Conservation (phyloP, 2,888 invertebrate species). For the Selenia dentaria region DNA sequence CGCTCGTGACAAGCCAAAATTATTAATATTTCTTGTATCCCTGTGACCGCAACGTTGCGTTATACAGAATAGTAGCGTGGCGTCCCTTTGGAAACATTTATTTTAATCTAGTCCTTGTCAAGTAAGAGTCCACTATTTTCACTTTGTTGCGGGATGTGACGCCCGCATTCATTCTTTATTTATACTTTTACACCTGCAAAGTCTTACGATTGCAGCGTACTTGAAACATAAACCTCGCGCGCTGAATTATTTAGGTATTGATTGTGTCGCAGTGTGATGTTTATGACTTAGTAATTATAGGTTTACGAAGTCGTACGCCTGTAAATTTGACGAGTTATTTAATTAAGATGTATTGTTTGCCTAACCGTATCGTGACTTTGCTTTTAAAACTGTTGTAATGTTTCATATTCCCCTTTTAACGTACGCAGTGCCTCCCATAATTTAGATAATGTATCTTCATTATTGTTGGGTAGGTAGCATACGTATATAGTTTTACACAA, state of each 20-base stretch:
- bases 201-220: conserved; percentile 33
- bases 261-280: conserved; percentile 48
- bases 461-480: conserved; percentile 35
- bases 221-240: conserved; percentile 28
- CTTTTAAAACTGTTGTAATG: conserved; percentile 66
- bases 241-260: conserved; percentile 47
- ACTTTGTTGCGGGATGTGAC: conserved; percentile 41
- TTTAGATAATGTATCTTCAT: conserved; percentile 49
- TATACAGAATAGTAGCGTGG: conserved; percentile 31
- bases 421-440: conserved; percentile 51
- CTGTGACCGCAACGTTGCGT: conserved; percentile 32
- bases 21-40: conserved; percentile 40
- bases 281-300: conserved; percentile 71
- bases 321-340: conserved; percentile 62
- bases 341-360: conserved; percentile 79
- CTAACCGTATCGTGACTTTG: conserved; percentile 64
- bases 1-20: conserved; percentile 45
- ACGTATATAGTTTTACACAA: conserved; percentile 37
- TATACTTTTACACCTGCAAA: conserved; percentile 46
- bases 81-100: conserved; percentile 50
- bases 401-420: conserved; percentile 60
- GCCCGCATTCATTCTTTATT: conserved; percentile 52
- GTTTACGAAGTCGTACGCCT: conserved; percentile 26
- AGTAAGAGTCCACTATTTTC: conserved; percentile 32
- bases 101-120: conserved; percentile 55